A percentile compares a stretch with the other conserved stretches of the same genome.
Evolutionary conservation across 2,113 vertebrate species (phyloP).

Genomic region (Oncorhynchus mykiss): DNA sequence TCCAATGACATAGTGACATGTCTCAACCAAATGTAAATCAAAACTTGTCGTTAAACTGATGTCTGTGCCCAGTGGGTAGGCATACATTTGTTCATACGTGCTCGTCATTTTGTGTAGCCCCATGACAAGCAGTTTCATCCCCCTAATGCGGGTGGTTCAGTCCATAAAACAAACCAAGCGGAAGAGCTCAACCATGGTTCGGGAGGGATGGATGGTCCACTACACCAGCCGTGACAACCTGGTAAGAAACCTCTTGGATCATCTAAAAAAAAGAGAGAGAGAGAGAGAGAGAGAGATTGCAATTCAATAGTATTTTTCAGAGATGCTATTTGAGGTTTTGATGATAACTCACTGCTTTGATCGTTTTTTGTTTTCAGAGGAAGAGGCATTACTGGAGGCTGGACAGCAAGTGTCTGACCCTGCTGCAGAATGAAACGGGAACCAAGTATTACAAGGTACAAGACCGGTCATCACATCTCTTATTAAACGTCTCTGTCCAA

Average conservation of each 20-base stretch:
- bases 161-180: conserved; percentile 89
- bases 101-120: conserved; percentile 68
- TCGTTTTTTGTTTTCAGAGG: conserved; percentile 74
- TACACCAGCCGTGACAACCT: conserved; percentile 86
- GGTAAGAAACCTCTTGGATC: conserved; percentile 64
- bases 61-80: too few species aligned
- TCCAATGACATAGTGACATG: too few species aligned
- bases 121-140: conserved; percentile 90
- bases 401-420: conserved; percentile 91
- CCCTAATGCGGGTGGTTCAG: conserved; percentile 88
- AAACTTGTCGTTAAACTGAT: too few species aligned
- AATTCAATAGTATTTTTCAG: conserved; percentile 53
- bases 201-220: conserved; percentile 92
- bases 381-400: conserved; percentile 97
- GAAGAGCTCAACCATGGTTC: conserved; percentile 89
- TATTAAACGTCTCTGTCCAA: background rate
- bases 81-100: background rate
- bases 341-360: background rate
- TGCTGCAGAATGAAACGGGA: conserved; percentile 94
- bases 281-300: too few species aligned
- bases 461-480: conserved; percentile 71
- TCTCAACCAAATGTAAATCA: too few species aligned
- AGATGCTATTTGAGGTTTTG: background rate
- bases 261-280: too few species aligned
- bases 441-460: conserved; percentile 91